Percentiles rank a stretch among this genome's conserved stretches.
Conservation (phyloP, 2,888 invertebrate genomes). For the Cataglyphis livida region DNA sequence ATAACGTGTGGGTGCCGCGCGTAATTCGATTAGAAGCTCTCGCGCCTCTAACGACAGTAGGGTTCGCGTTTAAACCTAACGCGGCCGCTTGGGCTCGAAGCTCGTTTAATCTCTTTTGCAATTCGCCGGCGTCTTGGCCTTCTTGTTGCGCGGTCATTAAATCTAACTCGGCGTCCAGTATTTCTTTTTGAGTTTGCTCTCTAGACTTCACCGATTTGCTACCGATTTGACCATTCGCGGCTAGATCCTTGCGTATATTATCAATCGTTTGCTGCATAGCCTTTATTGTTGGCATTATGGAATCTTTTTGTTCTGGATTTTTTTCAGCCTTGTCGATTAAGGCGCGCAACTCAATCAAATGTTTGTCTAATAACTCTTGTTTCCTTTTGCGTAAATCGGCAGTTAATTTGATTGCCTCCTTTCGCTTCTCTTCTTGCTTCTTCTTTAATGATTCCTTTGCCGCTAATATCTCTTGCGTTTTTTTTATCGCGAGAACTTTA, state of each 20-base stretch:
- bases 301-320: constrained; percentile 91
- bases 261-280: constrained; percentile 94
- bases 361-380: constrained; percentile 94
- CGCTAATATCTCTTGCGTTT: constrained; percentile 87
- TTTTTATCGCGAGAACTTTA: constrained; percentile 86
- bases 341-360: constrained; percentile 94
- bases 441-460: constrained; percentile 90
- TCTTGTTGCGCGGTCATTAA: constrained; percentile 95
- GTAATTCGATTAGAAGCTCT: constrained; percentile 78
- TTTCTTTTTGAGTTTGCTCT: constrained; percentile 94
- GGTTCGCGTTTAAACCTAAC: constrained; percentile 81
- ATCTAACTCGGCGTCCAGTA: constrained; percentile 96
- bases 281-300: constrained; percentile 93
- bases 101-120: constrained; percentile 91
- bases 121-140: constrained; percentile 94
- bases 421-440: constrained; percentile 91
- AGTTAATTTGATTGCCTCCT: constrained; percentile 91
- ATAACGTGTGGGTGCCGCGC: constrained; percentile 78
- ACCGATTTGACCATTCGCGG: constrained; percentile 87
- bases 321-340: constrained; percentile 94
- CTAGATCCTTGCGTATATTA: constrained; percentile 90
- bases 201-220: constrained; percentile 88
- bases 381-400: constrained; percentile 94
- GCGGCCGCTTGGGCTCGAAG: constrained; percentile 88
- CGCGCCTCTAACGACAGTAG: constrained; percentile 72